Percentiles rank a stretch among this genome's conserved stretches.
These are phyloP conservation scores for Etia nguti DNA, from an alignment of 2,113 vertebrate species.

Conservation along the genomic window DNA sequence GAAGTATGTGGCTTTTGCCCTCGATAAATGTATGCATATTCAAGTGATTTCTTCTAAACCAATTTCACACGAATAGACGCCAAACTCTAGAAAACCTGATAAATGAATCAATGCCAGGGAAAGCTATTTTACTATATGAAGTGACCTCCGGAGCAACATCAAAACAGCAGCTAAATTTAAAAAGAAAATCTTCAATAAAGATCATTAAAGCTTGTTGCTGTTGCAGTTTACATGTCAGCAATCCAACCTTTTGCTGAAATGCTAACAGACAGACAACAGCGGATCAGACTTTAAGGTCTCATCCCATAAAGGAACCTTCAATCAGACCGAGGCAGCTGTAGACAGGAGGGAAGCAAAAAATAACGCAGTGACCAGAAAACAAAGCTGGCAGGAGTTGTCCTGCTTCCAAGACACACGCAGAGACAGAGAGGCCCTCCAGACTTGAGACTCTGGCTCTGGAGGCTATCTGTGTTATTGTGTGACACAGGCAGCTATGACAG, in stretches of 20 bases:
- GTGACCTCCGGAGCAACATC: neutral
- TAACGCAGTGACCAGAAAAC: conserved; percentile 16
- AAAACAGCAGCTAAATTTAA: neutral
- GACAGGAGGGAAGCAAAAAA: neutral
- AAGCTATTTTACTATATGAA: neutral
- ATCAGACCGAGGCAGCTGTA: conserved; percentile 4
- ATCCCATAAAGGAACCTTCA: conserved; percentile 38
- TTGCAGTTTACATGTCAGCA: neutral
- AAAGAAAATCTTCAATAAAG: neutral
- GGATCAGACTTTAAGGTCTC: conserved; percentile 4
- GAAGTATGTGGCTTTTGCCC: neutral
- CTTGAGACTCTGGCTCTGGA: conserved; percentile 32
- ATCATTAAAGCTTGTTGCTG: neutral
- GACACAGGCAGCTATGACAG: conserved; percentile 37
- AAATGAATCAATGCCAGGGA: neutral
- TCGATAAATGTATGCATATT: neutral
- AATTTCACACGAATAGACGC: neutral
- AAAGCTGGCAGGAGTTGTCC: conserved; percentile 36
- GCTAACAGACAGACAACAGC: neutral
- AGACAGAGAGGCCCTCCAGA: conserved; percentile 30
- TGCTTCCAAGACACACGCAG: conserved; percentile 37
- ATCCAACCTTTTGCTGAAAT: neutral
- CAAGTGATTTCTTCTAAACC: neutral
- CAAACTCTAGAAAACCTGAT: neutral
- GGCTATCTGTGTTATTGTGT: conserved; percentile 50